Evolutionary conservation across 1,140 invertebrate genomes (phyloP), one percentile per base, ranked within the genome.

Genomic region (Drosophila chauvacae): DNA sequence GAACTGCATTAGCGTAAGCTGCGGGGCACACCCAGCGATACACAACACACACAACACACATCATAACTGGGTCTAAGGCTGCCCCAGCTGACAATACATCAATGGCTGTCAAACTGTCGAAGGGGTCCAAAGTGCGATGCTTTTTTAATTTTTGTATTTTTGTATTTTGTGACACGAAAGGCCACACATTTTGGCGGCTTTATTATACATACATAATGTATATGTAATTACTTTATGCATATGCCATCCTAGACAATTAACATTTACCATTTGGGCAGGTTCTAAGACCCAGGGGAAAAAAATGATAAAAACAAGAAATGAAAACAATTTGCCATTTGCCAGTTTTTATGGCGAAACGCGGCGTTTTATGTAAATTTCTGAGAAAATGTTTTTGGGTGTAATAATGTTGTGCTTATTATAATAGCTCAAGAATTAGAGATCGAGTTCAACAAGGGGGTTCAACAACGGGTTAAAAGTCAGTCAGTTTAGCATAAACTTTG

Each of bases 1-100:
- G 85, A 88, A 78, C 85, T 90, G 84, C 84, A 88, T 88, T 88
- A 88, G 81, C 73, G 80, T 90, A 88, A 88, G 84, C 84, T 83
- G 76, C 50, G 7, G 16, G 55, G 64, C 66, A 45, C 50, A 75
- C 65, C 77, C 70, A 59, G 37, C 26, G 14, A 44, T 62, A 69
- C 33, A 42, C 66, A 33, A 42, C 23, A 50, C 44, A 51, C 39
- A 42, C 42, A 13, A 13, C 7, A 33, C 28, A 47, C 26, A 48
- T 71, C 68, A 71, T 69, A 71, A 57, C 50, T 57, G 63, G 50
- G 68, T 69, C 65, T 35, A 23, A 35, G 55, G 63, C 58, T 30
- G 59, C 35, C 42, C 11, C 50, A 33, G 41, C 68, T 69, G 68
- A 56, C 63, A 71, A 69, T 60, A 37, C 44, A 72, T 72, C 69